Conservation (phyloP, 2,797 vertebrate species). For the Melanotaenia trifasciata region DNA sequence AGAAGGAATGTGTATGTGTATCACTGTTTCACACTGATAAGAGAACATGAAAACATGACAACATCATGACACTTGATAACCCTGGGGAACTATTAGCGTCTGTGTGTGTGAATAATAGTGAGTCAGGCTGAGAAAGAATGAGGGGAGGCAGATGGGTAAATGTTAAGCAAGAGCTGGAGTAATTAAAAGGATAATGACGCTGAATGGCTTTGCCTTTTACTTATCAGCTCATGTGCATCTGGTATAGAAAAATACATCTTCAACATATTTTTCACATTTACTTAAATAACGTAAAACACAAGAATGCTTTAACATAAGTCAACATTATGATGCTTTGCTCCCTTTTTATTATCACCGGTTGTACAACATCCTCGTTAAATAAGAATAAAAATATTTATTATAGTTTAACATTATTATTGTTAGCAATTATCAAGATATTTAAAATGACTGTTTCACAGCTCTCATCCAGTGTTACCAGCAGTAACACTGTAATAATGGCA, state of each 20-base stretch:
- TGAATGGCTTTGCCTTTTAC: background rate
- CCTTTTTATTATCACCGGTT: background rate
- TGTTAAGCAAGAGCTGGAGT: background rate
- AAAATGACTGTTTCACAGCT: background rate
- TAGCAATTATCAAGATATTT: background rate
- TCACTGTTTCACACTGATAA: constrained; percentile 54
- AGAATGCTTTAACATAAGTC: background rate
- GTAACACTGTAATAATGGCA: background rate
- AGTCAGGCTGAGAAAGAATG: constrained; percentile 43
- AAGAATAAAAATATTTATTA: background rate
- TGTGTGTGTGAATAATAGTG: constrained; percentile 36
- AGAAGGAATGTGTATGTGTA: constrained; percentile 46
- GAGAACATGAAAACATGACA: constrained; percentile 51
- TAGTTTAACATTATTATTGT: background rate
- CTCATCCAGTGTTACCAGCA: background rate
- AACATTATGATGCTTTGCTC: background rate
- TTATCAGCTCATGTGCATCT: background rate
- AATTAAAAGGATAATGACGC: background rate
- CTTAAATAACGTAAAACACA: background rate
- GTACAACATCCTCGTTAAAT: background rate
- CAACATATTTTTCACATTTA: background rate
- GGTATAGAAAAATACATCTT: background rate
- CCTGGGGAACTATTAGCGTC: constrained; percentile 9
- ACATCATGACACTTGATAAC: constrained; percentile 68
- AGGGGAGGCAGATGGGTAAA: constrained; percentile 34